These are phyloP conservation scores for Brachypodius melanocephalos DNA, from an alignment of 2,113 vertebrate genomes.

Conservation along the genomic window DNA sequence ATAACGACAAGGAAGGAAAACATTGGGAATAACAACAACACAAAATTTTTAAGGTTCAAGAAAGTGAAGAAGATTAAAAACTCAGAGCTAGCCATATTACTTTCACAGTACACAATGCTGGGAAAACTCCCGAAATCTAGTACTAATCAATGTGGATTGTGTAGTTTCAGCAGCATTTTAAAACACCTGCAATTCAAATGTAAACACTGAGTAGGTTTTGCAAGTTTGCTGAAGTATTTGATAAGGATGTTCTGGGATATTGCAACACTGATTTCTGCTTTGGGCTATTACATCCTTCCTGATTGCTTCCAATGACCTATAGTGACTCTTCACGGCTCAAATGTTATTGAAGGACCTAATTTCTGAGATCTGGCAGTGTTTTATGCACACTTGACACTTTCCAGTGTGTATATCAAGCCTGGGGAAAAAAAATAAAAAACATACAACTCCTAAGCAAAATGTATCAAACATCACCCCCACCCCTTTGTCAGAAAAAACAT, in stretches of 20 bases:
- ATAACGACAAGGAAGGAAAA: not conserved
- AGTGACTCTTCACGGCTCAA: not conserved
- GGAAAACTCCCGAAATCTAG: not conserved
- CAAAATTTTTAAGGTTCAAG: not conserved
- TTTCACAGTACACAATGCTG: not conserved
- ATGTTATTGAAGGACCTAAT: not conserved
- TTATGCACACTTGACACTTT: not conserved
- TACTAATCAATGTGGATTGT: not conserved
- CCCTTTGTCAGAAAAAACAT: not conserved
- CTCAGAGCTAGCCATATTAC: not conserved
- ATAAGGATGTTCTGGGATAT: not conserved
- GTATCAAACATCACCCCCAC: fast-evolving
- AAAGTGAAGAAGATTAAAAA: not conserved
- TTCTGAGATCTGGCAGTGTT: not conserved
- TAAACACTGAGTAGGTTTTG: not conserved
- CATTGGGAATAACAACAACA: not conserved
- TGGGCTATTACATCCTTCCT: not conserved
- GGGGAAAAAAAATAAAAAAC: fast-evolving
- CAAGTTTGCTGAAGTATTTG: not conserved
- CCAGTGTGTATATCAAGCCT: not conserved
- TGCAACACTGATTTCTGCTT: not conserved
- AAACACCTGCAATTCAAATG: not conserved
- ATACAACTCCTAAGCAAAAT: not conserved
- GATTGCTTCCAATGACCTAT: not conserved
- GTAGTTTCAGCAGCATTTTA: not conserved